Base-by-base conservation (phyloP, 1,140 invertebrate species). In the Muscidifurax raptorellus region DNA sequence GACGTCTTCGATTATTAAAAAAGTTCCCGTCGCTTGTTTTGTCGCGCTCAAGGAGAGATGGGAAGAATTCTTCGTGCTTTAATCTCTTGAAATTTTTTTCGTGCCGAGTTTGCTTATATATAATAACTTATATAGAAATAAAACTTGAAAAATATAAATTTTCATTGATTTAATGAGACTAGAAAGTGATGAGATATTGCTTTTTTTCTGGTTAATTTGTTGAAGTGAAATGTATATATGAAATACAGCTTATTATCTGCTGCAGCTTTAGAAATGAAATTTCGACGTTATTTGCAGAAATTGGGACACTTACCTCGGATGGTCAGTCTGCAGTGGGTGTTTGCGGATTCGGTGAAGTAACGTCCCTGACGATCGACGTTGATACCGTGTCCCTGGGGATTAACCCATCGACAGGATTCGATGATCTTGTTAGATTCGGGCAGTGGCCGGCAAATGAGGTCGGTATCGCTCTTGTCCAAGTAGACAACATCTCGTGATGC, bases 321-420 rank as follows among this genome's bases (percentile, higher is more conserved):
- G 28, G 83, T 83, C 84, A 92, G 88, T 84, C 84, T 83, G 86
- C 91, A 92, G 72, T 86, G 78, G 32, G 86, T 86, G 32, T 82
- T 84, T 85, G 80, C 85, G 47, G 78, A 87, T 77, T 75, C 59
- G 30, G 85, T 83, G 15, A 59, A 80, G 88, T 92, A 92, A 80
- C 87, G 87, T 80, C 82, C 47, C 67, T 87, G 80, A 75, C 71
- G 75, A 76, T 88, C 78, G 84, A 88, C 80, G 74, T 89, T 86
- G 83, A 91, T 89, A 86, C 88, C 89, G 72, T 86, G 86, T 82
- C 91, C 90, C 80, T 90, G 86, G 32, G 91, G 91, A 76, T 88
- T 90, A 82, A 93, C 87, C 91, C 91, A 92, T 78, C 90, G 89
- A 72, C 92, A 93, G 75, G 91, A 22, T 85, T 90, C 87, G 86